phyloP scores from a whole-genome alignment of 2,888 invertebrate genomes.

The Plemyria rubiginata region DNA sequence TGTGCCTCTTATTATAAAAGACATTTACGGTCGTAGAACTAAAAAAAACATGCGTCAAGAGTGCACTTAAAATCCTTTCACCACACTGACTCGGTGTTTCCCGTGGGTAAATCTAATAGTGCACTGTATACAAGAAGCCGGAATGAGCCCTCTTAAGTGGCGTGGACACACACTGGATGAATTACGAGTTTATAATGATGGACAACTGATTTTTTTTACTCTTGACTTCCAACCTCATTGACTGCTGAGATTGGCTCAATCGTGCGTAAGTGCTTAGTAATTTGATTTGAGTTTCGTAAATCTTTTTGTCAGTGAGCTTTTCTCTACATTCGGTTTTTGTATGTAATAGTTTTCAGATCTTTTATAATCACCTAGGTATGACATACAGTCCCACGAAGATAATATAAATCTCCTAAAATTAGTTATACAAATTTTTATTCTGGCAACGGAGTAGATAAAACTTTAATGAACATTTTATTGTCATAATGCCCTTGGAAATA shows the following conservation, averaged over 20 bases:
- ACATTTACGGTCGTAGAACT: too few species aligned
- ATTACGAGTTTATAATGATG: slow-evolving; percentile 64
- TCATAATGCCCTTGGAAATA: too few species aligned
- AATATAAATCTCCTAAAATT: too few species aligned
- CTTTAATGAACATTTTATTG: too few species aligned
- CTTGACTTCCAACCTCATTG: slow-evolving; percentile 56
- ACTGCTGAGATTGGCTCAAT: slow-evolving; percentile 29
- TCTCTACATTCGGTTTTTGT: slow-evolving; percentile 10
- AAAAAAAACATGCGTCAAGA: too few species aligned
- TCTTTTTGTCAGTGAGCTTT: slow-evolving; percentile 22
- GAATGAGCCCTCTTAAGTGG: slow-evolving; percentile 5
- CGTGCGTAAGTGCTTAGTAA: slow-evolving; percentile 26
- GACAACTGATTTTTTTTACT: slow-evolving; percentile 59
- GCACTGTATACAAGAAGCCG: neutral
- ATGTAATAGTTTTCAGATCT: neutral
- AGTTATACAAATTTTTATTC: too few species aligned
- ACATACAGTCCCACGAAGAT: too few species aligned
- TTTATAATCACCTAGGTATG: neutral
- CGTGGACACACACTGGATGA: slow-evolving; percentile 55
- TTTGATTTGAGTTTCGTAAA: slow-evolving; percentile 17
- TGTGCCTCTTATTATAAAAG: too few species aligned
- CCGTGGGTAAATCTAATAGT: too few species aligned
- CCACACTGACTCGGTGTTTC: too few species aligned
- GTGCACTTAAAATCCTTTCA: too few species aligned
- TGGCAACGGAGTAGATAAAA: too few species aligned